Evolutionary conservation across 2,888 invertebrate genomes (phyloP).

Genomic region (Neoaliturus tenellus): DNA sequence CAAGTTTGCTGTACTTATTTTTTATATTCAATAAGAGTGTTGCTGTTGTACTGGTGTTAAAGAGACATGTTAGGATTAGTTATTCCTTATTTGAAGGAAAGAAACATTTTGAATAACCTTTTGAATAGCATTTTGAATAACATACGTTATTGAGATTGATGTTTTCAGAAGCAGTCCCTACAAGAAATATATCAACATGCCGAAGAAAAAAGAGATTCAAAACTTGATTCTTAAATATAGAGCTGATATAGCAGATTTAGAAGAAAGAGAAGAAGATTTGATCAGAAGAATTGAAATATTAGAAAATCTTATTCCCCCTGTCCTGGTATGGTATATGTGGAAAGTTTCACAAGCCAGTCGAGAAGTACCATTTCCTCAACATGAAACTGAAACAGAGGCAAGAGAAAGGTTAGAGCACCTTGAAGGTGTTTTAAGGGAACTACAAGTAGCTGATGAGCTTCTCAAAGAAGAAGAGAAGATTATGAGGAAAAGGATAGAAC

Average conservation of each 20-base stretch:
- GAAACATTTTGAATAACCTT: too few species aligned
- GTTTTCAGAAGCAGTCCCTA: background rate
- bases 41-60: too few species aligned
- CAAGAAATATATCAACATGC: background rate
- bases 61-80: too few species aligned
- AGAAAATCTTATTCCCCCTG: slow-evolving; percentile 15
- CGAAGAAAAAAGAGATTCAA: slow-evolving; percentile 2
- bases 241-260: slow-evolving; percentile 18
- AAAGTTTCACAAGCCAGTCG: slow-evolving; percentile 6
- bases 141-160: background rate
- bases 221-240: background rate
- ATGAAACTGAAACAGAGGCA: slow-evolving; percentile 6
- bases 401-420: slow-evolving; percentile 13
- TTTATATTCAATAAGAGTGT: too few species aligned
- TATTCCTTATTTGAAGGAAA: too few species aligned
- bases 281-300: slow-evolving; percentile 29
- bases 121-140: too few species aligned
- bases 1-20: too few species aligned
- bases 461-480: slow-evolving; percentile 23
- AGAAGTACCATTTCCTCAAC: background rate
- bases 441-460: background rate
- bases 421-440: background rate
- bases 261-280: slow-evolving; percentile 29
- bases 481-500: slow-evolving; percentile 8
- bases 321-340: slow-evolving; percentile 38